A percentile compares a stretch with the other conserved stretches of the same genome.
Conservation (phyloP, 2,113 vertebrate genomes). For the Gambusia affinis region DNA sequence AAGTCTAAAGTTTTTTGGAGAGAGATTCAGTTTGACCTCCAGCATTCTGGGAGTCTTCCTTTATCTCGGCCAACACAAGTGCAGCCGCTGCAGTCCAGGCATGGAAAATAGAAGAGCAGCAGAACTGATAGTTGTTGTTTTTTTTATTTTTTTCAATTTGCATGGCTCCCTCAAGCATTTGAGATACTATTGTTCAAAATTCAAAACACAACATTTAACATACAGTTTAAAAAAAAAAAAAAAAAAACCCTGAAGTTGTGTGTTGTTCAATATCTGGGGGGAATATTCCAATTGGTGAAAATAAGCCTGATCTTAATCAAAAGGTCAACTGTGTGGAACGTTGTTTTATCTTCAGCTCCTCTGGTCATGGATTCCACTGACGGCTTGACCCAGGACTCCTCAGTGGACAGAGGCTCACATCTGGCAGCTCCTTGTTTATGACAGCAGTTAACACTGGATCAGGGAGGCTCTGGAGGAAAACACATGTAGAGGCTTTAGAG, state of each 20-base stretch:
- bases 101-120: neutral
- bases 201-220: neutral
- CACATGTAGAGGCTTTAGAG: conserved; percentile 15
- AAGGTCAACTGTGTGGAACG: conserved; percentile 35
- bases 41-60: neutral
- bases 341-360: conserved; percentile 28
- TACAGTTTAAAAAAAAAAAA: neutral
- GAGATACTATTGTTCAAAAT: conserved; percentile 4
- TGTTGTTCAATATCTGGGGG: conserved; percentile 3
- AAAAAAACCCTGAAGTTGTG: neutral
- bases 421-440: conserved; percentile 68
- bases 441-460: conserved; percentile 68
- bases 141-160: neutral
- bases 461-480: conserved; percentile 49
- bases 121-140: neutral
- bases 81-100: neutral
- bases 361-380: conserved; percentile 60
- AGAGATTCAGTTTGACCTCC: neutral
- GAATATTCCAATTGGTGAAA: conserved; percentile 24
- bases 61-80: conserved; percentile 11
- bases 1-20: neutral
- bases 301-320: conserved; percentile 26
- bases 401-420: conserved; percentile 59
- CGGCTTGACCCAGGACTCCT: conserved; percentile 33
- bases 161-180: neutral